Evolutionary conservation across 2,888 invertebrate genomes (phyloP), one percentile per base, ranked within the genome.

Genomic region (Pollenia labialis): DNA sequence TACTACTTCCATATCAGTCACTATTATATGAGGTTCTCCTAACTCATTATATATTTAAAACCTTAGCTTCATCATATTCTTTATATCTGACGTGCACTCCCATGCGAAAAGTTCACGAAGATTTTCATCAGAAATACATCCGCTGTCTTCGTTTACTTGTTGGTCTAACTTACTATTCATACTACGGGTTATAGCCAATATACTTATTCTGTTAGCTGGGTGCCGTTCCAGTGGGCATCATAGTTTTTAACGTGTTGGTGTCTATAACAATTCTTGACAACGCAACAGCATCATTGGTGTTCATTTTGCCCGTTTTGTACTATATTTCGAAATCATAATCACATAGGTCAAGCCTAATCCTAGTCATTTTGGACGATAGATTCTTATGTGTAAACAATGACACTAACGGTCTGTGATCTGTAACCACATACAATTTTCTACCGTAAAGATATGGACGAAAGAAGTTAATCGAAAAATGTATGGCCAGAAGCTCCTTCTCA

Each of bases 61-160:
- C 16, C 16, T 23, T 4, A 44, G 14, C 10, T 42, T 62, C 23
- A 1, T 60, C 42, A 42, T 7, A 8, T 62, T 42, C 18, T 7
- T 62, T 12, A 62, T 42, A 16, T 62, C 60, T 32, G 60, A 62
- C 8, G 60, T 42, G n/a, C 42, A 42, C n/a, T 62, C 60, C 60
- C 60, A 62, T 42, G n/a, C 42, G 42, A 62, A 62, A n/a, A 8
- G 16, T 42, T 14, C 9, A 62, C 42, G 42, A 40, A 16, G 60
- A n/a, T 42, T 42, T 62, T 62, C 42, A 42, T 10, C 42, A 42
- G 42, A 14, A 54, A 16, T 18, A 54, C 16, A 7, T 56, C 11
- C 18, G 18, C 7, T 10, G 8, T 9, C 18, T 16, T 56, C 18
- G n/a, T n/a, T n/a, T n/a, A n/a, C n/a, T n/a, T n/a, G n/a, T n/a